phyloP scores from a whole-genome alignment of 1,140 invertebrate genomes.

The Bombus polaris region DNA sequence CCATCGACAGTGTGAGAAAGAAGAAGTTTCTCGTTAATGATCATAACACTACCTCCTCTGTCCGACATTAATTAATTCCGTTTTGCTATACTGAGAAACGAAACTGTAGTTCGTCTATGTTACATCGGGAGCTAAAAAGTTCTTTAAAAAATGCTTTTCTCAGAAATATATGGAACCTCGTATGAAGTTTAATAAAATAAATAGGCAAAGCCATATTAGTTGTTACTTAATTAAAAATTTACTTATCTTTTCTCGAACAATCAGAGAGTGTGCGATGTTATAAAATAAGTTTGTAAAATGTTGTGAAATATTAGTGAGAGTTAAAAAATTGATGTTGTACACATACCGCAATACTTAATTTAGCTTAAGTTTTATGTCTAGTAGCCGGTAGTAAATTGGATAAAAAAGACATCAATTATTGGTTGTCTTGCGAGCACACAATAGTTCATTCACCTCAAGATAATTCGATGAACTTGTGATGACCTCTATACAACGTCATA shows the following conservation, averaged over 20 bases:
- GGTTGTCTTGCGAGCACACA: constrained; percentile 13
- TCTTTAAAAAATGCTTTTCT: not conserved
- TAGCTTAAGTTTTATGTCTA: not conserved
- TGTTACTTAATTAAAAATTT: not conserved
- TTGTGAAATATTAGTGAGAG: not conserved
- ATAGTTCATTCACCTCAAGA: constrained; percentile 50
- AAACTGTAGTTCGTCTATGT: not conserved
- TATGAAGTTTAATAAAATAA: not conserved
- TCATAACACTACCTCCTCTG: constrained; percentile 48
- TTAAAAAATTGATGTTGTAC: not conserved
- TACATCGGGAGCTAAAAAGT: not conserved
- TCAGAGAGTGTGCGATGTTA: not conserved
- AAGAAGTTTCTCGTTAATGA: constrained; percentile 26
- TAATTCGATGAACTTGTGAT: constrained; percentile 28
- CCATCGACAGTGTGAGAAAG: not conserved
- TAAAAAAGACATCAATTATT: constrained; percentile 49
- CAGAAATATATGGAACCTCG: not conserved
- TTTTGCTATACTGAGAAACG: not conserved
- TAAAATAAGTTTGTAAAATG: not conserved
- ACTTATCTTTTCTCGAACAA: not conserved
- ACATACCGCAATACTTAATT: not conserved
- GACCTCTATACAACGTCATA: constrained; percentile 21
- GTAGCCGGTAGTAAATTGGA: constrained; percentile 28
- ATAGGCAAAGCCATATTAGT: not conserved
- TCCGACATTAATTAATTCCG: constrained; percentile 27